Evolutionary conservation across 2,888 invertebrate species (phyloP), one percentile per base, ranked within the genome.

Genomic region (Eilema depressum): DNA sequence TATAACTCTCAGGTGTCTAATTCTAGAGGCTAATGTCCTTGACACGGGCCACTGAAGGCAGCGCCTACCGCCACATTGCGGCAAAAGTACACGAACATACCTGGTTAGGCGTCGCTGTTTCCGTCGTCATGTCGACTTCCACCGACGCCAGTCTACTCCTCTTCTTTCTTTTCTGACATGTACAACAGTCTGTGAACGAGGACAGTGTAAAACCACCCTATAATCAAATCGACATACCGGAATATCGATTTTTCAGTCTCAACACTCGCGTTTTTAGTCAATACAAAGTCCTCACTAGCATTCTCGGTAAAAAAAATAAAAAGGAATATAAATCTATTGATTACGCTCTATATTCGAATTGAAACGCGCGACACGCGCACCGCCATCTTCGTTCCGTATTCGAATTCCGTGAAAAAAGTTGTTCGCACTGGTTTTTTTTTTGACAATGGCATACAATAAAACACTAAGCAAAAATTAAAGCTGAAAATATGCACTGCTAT

Each of bases 41-140:
- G 90, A 89, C 89, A 83, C 81, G 77, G 59, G 78, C 73, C 66
- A 73, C 73, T 78, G 69, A 79, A 83, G 78, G 76, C 67, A 76
- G 82, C 86, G 89, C 85, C 85, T 86, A 73, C 70, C 75, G 77
- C 76, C 73, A 78, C 82, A 84, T 82, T 89, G 90, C 89, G 89
- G 88, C 88, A 88, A 88, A 86, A 77, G 67, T 61, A 73, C 70
- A 73, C 57, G 64, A 56, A 78, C 88, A 83, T 82, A 95, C 95
- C 95, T 95, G 95, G 76, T 91, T 95, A 82, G 95, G 95, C 92
- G 94, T 94, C 85, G 92, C 94, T 80, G 95, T 95, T 82, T 95
- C 95, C 77, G 95, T 95, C 80, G 95, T 95, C 95, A 95, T 95
- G 77, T 91, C 91, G 86, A 84, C 90, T 86, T 91, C 91, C 75